Conservation (phyloP, 2,888 invertebrate genomes). For the Cosmia pyralina region DNA sequence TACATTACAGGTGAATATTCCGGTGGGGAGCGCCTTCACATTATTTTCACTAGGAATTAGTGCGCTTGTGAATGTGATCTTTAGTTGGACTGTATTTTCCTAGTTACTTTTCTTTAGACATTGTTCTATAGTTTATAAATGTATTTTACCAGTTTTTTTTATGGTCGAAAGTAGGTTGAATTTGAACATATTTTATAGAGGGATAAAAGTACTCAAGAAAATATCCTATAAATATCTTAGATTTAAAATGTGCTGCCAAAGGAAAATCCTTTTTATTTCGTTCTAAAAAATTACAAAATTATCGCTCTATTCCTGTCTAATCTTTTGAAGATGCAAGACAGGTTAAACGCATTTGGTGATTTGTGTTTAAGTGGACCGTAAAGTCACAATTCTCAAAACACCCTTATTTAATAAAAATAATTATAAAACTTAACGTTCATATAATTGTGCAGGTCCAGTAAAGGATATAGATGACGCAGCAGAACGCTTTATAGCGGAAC, state of each 20-base stretch:
- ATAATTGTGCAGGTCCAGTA: conserved; percentile 75
- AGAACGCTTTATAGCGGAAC: conserved; percentile 86
- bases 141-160: neutral
- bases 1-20: too few relatives aligned
- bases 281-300: neutral
- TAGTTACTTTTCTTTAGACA: neutral
- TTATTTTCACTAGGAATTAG: too few relatives aligned
- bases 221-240: neutral
- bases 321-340: neutral
- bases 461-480: conserved; percentile 87
- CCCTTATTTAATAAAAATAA: neutral
- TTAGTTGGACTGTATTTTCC: too few relatives aligned
- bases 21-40: too few relatives aligned
- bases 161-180: neutral
- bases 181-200: neutral
- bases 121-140: neutral
- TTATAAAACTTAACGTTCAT: neutral
- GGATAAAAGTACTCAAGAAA: neutral
- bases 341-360: too few relatives aligned
- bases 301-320: neutral
- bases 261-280: neutral
- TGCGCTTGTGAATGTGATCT: conserved; percentile 4
- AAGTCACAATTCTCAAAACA: neutral
- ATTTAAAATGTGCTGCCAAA: neutral
- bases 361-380: too few relatives aligned